These are phyloP conservation scores for Abscondita cerata DNA, from an alignment of 2,888 invertebrate genomes.

Conservation along the genomic window DNA sequence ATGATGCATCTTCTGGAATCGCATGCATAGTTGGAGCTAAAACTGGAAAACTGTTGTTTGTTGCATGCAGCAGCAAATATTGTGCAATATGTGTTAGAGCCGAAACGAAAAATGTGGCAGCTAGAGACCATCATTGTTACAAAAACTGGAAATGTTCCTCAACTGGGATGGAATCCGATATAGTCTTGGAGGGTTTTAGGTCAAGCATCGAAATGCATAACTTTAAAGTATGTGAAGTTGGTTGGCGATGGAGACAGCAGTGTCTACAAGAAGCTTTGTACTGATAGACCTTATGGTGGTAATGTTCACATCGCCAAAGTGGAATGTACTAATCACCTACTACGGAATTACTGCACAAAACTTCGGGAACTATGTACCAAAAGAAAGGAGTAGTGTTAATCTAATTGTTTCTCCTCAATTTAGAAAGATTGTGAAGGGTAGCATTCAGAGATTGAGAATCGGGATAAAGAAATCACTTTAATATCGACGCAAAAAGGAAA, in stretches of 20 bases:
- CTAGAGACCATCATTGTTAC: not conserved
- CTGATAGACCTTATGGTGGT: not conserved
- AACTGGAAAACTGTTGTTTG: constrained; percentile 1
- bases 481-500: not conserved
- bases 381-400: not conserved
- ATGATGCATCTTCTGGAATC: not conserved
- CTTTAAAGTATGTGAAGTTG: not conserved
- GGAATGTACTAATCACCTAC: not conserved
- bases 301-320: not conserved
- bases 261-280: not conserved
- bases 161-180: constrained; percentile 3
- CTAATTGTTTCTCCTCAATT: not conserved
- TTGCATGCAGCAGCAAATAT: not conserved
- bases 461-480: not conserved
- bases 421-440: not conserved
- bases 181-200: constrained; percentile 2
- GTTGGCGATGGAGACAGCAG: constrained; percentile 1
- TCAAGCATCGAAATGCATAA: not conserved
- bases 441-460: not conserved
- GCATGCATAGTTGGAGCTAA: not conserved
- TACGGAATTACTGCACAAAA: not conserved
- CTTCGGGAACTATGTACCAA: not conserved
- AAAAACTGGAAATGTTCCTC: not conserved
- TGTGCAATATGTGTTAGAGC: not conserved
- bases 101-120: not conserved